phyloP scores from a whole-genome alignment of 1,140 invertebrate genomes.

The Episyrphus balteatus region DNA sequence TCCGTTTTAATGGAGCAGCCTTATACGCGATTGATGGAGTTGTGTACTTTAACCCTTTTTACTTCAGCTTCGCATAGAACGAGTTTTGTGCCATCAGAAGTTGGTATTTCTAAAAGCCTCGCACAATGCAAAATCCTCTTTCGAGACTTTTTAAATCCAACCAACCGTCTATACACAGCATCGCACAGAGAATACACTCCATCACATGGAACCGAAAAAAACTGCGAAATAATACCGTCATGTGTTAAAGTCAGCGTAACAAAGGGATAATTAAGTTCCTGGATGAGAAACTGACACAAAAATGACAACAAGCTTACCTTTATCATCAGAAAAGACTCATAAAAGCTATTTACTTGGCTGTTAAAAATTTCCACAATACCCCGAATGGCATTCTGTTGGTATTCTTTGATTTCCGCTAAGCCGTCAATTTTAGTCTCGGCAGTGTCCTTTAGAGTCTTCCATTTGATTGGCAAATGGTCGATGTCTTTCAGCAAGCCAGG shows the following conservation, averaged over 20 bases:
- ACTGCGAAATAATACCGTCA: slow-evolving; percentile 38
- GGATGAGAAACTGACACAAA: neutral
- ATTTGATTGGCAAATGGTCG: slow-evolving; percentile 73
- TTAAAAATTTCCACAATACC: slow-evolving; percentile 66
- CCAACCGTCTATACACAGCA: slow-evolving; percentile 47
- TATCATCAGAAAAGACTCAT: slow-evolving; percentile 50
- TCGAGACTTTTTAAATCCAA: slow-evolving; percentile 51
- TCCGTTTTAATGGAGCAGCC: neutral
- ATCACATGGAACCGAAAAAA: slow-evolving; percentile 49
- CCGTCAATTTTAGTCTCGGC: slow-evolving; percentile 72
- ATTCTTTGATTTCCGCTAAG: slow-evolving; percentile 57
- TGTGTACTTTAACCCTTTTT: slow-evolving; percentile 56
- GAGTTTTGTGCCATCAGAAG: slow-evolving; percentile 62
- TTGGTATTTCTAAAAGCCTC: slow-evolving; percentile 62
- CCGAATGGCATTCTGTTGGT: slow-evolving; percentile 51
- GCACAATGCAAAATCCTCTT: slow-evolving; percentile 51
- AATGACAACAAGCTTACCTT: slow-evolving; percentile 29
- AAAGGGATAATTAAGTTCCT: neutral
- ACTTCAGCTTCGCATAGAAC: slow-evolving; percentile 43
- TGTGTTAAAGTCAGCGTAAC: neutral
- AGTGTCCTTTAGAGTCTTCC: slow-evolving; percentile 78
- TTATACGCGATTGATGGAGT: neutral
- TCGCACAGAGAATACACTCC: slow-evolving; percentile 59
- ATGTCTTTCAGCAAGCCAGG: slow-evolving; percentile 37
- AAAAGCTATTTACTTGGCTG: slow-evolving; percentile 55